phyloP scores from a whole-genome alignment of 2,113 vertebrate species.

The Salvelinus fontinalis region DNA sequence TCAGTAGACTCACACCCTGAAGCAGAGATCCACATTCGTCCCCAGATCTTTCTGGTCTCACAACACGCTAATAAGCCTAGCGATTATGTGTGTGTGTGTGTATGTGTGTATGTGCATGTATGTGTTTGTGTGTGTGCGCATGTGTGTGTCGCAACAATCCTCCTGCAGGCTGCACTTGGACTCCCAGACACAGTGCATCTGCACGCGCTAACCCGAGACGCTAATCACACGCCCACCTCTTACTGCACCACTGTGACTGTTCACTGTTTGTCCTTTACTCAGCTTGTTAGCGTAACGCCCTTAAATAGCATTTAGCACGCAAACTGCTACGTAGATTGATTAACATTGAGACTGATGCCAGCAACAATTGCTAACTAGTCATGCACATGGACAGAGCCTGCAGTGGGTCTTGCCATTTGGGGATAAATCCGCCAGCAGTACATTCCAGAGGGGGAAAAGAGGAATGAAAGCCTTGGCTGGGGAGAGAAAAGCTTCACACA shows the following conservation, averaged over 20 bases:
- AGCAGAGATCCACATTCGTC: not conserved
- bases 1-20: not conserved
- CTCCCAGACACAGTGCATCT: slow-evolving; percentile 36
- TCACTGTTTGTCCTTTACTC: slow-evolving; percentile 31
- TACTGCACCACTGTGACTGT: not conserved
- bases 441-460: slow-evolving; percentile 49
- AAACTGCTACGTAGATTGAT: slow-evolving; percentile 28
- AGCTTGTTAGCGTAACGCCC: slow-evolving; percentile 27
- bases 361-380: slow-evolving; percentile 5
- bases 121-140: too few species aligned
- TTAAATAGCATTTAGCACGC: slow-evolving; percentile 11
- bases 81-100: too few species aligned
- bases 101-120: too few species aligned
- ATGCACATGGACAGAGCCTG: not conserved
- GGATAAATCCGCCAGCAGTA: slow-evolving; percentile 38
- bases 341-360: slow-evolving; percentile 31
- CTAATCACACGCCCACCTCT: slow-evolving; percentile 13
- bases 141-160: slow-evolving; percentile 29
- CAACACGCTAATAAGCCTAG: slow-evolving; percentile 43
- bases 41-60: slow-evolving; percentile 25
- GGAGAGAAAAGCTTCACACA: slow-evolving; percentile 51
- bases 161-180: slow-evolving; percentile 33
- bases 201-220: not conserved
- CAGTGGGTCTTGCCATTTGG: slow-evolving; percentile 29
- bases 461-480: slow-evolving; percentile 44